phyloP scores from a whole-genome alignment of 2,888 invertebrate species.

The Eudemis profundana region DNA sequence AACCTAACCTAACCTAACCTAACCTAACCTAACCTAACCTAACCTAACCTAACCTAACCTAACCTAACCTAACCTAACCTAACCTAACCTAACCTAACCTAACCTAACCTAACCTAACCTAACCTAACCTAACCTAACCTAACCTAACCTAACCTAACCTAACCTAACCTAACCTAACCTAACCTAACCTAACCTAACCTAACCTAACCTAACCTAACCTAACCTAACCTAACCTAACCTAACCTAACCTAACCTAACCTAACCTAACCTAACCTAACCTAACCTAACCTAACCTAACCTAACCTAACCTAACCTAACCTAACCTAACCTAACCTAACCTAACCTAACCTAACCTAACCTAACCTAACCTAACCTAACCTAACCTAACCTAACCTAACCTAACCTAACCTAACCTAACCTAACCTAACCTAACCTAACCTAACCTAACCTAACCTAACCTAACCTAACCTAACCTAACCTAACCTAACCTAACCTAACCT shows the following conservation, averaged over 20 bases:
- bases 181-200: slow-evolving; percentile 12
- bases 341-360: slow-evolving; percentile 46
- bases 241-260: slow-evolving; percentile 14
- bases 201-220: slow-evolving; percentile 13
- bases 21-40: slow-evolving; percentile 11
- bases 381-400: no score
- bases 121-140: slow-evolving; percentile 11
- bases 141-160: slow-evolving; percentile 14
- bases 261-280: slow-evolving; percentile 14
- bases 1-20: slow-evolving; percentile 3
- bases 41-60: slow-evolving; percentile 14
- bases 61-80: slow-evolving; percentile 11
- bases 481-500: neutral
- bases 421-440: slow-evolving; percentile 33
- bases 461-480: no score
- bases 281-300: slow-evolving; percentile 11
- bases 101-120: slow-evolving; percentile 14
- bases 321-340: slow-evolving; percentile 49
- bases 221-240: slow-evolving; percentile 10
- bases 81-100: slow-evolving; percentile 14
- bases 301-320: slow-evolving; percentile 12
- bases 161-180: slow-evolving; percentile 13
- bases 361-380: slow-evolving; percentile 37
- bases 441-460: no score
- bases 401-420: slow-evolving; percentile 14